Evolutionary conservation across 2,797 vertebrate genomes (phyloP), one percentile per base, ranked within the genome.

Genomic region (Spheniscus humboldti): DNA sequence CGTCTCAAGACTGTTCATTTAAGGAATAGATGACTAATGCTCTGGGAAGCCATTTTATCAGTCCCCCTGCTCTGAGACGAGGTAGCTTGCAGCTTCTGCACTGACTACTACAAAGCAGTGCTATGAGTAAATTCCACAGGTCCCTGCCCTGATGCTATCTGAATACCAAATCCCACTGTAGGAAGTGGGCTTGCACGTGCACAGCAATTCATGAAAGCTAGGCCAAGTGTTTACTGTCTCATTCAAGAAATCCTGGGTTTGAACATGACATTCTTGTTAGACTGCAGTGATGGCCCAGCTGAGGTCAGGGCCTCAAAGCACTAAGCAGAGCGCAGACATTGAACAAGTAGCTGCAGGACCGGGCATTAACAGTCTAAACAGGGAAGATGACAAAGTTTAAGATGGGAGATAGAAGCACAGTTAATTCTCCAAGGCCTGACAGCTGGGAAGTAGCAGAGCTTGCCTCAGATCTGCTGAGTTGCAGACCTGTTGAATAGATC

Each of bases 401-500:
- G 59, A 3, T 2, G 48, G 57, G 37, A 22, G 74, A 18, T 2
- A 56, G 60, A 11, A 83, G n/a, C 43, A 2, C 7, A 7, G 47
- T 0, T 17, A 45, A 9, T 22, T 39, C 72, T 79, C 35, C n/a
- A 20, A 9, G 67, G 60, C 13, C 75, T 76, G 72, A 13, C 48
- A 83, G 84, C 72, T 76, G 85, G 71, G 28, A 9, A 56, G 45
- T 11, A 66, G 76, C 85, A 84, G 67, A 78, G 55, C 67, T 55
- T 31, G 86, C 50, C 64, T 73, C 59, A 10, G 5, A 35, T 59
- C 50, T 57, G 80, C 88, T 43, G 71, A 75, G 67, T 5, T 92
- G 81, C 67, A 82, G 76, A 92, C 93, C 83, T 95, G 88, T 85
- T 95, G 96, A 92, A 47, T n/a, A 43, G 57, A 69, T 84, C 66